These are phyloP conservation scores for Planococcus citri DNA, from an alignment of 1,140 invertebrate genomes.

Conservation along the genomic window DNA sequence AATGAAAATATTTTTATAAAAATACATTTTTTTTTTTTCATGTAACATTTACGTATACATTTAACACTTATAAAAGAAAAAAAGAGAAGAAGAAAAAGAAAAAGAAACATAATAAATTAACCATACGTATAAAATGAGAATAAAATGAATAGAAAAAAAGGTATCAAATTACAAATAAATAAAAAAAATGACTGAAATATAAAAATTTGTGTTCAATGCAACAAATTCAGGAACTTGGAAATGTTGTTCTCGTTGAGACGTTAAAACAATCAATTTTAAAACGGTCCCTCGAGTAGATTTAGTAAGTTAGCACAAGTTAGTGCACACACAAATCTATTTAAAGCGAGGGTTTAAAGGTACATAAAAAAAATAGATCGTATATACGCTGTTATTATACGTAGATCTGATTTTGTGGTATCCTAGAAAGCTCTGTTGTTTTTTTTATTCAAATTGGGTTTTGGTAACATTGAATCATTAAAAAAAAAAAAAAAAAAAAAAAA, in stretches of 20 bases:
- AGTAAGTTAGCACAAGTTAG: slow-evolving; percentile 16
- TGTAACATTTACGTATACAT: neutral
- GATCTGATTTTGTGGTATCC: too few relatives aligned
- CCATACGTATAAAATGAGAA: slow-evolving; percentile 15
- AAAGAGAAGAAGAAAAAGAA: slow-evolving; percentile 9
- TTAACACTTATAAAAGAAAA: neutral
- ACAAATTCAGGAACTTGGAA: slow-evolving; percentile 19
- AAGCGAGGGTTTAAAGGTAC: slow-evolving; percentile 12
- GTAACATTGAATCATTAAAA: too few relatives aligned
- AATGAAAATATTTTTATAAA: neutral
- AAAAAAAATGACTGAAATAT: slow-evolving; percentile 16
- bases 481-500: too few relatives aligned
- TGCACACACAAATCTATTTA: slow-evolving; percentile 18
- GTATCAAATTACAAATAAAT: slow-evolving; percentile 19
- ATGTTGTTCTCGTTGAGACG: slow-evolving; percentile 16
- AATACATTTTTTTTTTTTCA: neutral
- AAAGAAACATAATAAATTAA: slow-evolving; percentile 5
- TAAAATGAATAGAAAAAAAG: slow-evolving; percentile 16
- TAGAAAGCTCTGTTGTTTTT: too few relatives aligned
- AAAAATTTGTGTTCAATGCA: slow-evolving; percentile 18
- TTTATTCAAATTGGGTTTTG: too few relatives aligned
- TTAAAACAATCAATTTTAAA: slow-evolving; percentile 12
- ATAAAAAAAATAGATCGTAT: neutral
- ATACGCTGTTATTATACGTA: neutral
- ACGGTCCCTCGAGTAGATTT: slow-evolving; percentile 16